These are phyloP conservation scores for Hestina assimilis DNA, from an alignment of 1,140 invertebrate genomes.

Conservation along the genomic window DNA sequence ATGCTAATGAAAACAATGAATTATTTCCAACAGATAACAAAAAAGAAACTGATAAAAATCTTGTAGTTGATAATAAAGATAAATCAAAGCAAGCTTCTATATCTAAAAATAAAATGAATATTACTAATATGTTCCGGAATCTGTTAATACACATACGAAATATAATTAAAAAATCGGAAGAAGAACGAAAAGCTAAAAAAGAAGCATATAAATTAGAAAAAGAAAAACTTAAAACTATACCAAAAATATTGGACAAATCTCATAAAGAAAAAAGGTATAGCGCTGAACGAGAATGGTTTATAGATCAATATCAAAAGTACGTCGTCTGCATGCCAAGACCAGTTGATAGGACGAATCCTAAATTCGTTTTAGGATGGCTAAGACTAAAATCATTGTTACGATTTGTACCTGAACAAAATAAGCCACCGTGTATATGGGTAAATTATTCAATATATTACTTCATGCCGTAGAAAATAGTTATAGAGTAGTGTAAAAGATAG, in stretches of 20 bases:
- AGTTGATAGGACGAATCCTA: background rate
- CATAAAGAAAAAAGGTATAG: background rate
- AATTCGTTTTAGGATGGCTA: background rate
- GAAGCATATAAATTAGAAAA: background rate
- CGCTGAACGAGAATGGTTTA: slow-evolving; percentile 8
- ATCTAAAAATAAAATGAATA: background rate
- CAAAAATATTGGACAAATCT: background rate
- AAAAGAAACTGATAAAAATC: no score
- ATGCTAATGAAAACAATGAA: no score
- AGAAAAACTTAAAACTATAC: background rate
- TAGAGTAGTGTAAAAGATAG: no score
- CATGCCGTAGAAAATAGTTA: no score
- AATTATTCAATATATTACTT: background rate
- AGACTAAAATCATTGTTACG: background rate
- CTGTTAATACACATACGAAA: background rate
- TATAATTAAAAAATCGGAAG: background rate
- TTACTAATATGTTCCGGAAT: background rate
- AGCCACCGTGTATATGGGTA: background rate
- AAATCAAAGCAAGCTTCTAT: background rate
- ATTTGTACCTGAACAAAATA: slow-evolving; percentile 1
- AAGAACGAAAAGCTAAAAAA: background rate
- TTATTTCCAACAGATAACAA: no score
- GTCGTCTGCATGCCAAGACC: slow-evolving; percentile 2
- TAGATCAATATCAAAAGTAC: slow-evolving; percentile 8
- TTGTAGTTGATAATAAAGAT: no score